Evolutionary conservation across 1,140 invertebrate species (phyloP).

Genomic region (Aphelenchoides fujianensis): DNA sequence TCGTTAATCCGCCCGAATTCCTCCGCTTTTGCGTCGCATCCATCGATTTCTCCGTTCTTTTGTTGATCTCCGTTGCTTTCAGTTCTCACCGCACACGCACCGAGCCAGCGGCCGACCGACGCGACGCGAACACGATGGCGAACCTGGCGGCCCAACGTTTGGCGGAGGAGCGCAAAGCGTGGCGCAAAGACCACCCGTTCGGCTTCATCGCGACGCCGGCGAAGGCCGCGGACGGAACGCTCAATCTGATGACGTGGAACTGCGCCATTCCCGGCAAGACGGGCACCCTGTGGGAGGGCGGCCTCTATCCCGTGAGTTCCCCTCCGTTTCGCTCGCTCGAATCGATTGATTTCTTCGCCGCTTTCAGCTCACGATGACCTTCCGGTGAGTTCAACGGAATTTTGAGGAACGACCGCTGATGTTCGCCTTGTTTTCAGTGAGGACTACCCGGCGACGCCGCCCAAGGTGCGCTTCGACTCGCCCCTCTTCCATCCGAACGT

Average conservation of each 20-base stretch:
- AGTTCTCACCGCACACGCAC: no score
- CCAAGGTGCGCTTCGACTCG: conserved; percentile 99
- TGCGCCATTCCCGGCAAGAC: conserved; percentile 99
- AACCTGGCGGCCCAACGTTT: conserved; percentile 91
- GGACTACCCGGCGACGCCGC: conserved; percentile 98
- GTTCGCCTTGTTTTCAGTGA: conserved; percentile 77
- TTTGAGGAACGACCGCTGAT: no score
- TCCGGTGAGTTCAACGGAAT: conserved; percentile 2
- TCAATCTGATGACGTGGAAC: conserved; percentile 99
- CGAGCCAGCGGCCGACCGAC: no score
- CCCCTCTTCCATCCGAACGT: conserved; percentile 99
- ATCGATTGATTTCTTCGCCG: conserved; percentile 15
- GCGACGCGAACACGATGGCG: conserved; percentile 81
- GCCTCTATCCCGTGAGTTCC: conserved; percentile 76
- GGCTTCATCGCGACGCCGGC: conserved; percentile 92
- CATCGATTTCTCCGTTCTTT: no score
- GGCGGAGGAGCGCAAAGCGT: conserved; percentile 94
- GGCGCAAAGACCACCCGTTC: conserved; percentile 99
- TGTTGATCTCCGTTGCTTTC: no score
- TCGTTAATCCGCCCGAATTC: no score
- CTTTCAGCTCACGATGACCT: conserved; percentile 79
- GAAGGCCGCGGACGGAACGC: conserved; percentile 88
- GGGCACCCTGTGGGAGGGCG: conserved; percentile 92
- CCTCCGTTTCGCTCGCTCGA: background rate
- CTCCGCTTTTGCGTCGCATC: no score